Conservation (phyloP, 2,888 invertebrate species). For the Norana najaformis region DNA sequence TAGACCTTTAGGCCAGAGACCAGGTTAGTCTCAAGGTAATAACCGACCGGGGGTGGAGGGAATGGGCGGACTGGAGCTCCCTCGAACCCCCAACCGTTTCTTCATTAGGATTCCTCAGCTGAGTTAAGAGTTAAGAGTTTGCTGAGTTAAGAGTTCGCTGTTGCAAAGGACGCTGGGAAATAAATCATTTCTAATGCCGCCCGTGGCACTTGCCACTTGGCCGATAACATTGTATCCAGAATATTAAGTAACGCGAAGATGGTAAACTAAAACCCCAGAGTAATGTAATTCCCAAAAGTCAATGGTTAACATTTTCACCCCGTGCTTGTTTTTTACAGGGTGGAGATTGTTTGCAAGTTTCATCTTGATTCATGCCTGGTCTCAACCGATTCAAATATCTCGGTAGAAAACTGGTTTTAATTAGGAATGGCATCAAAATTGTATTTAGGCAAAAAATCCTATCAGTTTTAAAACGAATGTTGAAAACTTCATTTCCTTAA, state of each 20-base stretch:
- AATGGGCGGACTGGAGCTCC: not conserved
- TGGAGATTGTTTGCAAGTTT: not conserved
- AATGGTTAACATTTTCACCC: not conserved
- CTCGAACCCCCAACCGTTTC: not conserved
- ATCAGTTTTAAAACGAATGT: not conserved
- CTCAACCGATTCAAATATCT: not conserved
- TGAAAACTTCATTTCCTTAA: not conserved
- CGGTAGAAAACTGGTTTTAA: not conserved
- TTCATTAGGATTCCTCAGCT: not conserved
- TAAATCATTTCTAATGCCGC: slow-evolving; percentile 5
- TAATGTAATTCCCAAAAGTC: not conserved
- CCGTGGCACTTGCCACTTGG: not conserved
- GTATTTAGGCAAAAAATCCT: not conserved
- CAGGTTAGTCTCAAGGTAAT: not conserved
- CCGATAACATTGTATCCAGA: slow-evolving; percentile 18
- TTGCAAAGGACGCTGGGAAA: not conserved
- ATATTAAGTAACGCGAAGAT: slow-evolving; percentile 17
- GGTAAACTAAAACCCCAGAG: not conserved
- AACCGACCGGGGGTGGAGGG: not conserved
- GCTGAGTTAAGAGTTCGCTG: not conserved
- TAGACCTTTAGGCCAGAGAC: not conserved
- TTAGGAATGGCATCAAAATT: slow-evolving; percentile 5
- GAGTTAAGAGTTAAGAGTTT: too few relatives aligned
- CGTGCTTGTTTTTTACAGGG: not conserved
- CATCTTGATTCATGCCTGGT: not conserved